Evolutionary conservation across 2,797 vertebrate genomes (phyloP), one percentile per base, ranked within the genome.

Genomic region (Chaunax sp.): DNA sequence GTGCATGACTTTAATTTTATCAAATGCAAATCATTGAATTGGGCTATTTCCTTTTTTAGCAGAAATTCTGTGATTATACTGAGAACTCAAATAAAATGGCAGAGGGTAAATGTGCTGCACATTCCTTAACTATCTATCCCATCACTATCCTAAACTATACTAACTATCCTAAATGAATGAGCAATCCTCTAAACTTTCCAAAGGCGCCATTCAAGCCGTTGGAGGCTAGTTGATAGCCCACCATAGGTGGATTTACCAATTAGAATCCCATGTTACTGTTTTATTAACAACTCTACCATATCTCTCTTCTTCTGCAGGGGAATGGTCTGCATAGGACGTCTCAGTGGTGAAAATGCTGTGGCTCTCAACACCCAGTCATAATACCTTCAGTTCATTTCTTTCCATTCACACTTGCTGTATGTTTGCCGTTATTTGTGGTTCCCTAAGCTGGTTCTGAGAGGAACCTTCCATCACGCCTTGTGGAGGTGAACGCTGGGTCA

Each of bases 271-370:
- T 50, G 26, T n/a, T 53, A 1, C 23, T 20, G 30, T 64, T 44
- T 54, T 19, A 23, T 12, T 16, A 15, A 3, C 20, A 40, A 40
- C 38, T 40, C 38, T 40, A 15, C 20, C 5, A 0, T 44, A 12
- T 81, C 16, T 80, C 35, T 77, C 22, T 56, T 35, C 44, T 1
- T n/a, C 62, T 73, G 35, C 84, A 94, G 93, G 93, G 82, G 12
- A 83, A 89, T 14, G 77, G 80, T 62, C 58, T 82, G 14, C 83
- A 85, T 9, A 84, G 80, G 83, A 89, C 75, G 46, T 25, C 77
- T 23, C 88, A 91, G 72, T 94, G 93, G 92, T 93, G 88, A 93
- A 60, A 45, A 3, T 0, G 1, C 33, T 0, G 0, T 0, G 7
- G 16, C 40, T 30, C 20, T 4, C 15, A 13, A 1, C 58, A 14